Evolutionary conservation across 1,140 invertebrate species (phyloP).

Genomic region (Nautilus pompilius): DNA sequence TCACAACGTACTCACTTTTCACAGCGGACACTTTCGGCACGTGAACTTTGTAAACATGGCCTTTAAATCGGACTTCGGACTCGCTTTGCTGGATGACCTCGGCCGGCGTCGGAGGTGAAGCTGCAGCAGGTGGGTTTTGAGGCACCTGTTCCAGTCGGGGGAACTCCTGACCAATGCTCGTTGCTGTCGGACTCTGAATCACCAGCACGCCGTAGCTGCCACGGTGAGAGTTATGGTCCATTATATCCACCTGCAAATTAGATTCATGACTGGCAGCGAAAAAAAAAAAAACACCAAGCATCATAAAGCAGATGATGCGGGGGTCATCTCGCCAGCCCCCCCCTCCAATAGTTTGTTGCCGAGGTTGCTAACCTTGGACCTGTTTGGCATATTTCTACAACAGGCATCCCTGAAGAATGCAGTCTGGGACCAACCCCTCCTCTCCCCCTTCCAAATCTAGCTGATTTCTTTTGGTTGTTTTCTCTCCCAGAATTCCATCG

Average conservation of each 20-base stretch:
- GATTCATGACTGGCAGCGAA: neutral
- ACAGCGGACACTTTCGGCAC: slow-evolving; percentile 14
- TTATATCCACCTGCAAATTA: slow-evolving; percentile 23
- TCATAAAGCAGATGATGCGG: neutral
- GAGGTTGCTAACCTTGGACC: too few species aligned
- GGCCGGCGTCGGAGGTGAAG: neutral
- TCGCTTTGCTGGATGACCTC: slow-evolving; percentile 14
- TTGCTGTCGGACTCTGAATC: slow-evolving; percentile 20
- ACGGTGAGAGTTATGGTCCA: slow-evolving; percentile 15
- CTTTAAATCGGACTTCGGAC: slow-evolving; percentile 14
- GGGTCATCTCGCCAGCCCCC: neutral
- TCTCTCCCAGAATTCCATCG: too few species aligned
- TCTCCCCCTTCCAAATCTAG: too few species aligned
- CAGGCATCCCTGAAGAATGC: too few species aligned
- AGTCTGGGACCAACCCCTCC: too few species aligned
- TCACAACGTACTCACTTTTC: slow-evolving; percentile 11
- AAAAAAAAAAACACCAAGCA: neutral
- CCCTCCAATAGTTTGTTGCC: neutral
- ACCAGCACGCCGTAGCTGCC: slow-evolving; percentile 26
- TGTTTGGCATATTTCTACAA: too few species aligned
- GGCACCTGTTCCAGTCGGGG: neutral
- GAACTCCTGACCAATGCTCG: slow-evolving; percentile 1
- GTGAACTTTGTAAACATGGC: slow-evolving; percentile 15
- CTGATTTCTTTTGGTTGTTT: too few species aligned
- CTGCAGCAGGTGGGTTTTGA: neutral